These are phyloP conservation scores for Polydrusus tereticollis DNA, from an alignment of 2,888 invertebrate species.

Conservation along the genomic window DNA sequence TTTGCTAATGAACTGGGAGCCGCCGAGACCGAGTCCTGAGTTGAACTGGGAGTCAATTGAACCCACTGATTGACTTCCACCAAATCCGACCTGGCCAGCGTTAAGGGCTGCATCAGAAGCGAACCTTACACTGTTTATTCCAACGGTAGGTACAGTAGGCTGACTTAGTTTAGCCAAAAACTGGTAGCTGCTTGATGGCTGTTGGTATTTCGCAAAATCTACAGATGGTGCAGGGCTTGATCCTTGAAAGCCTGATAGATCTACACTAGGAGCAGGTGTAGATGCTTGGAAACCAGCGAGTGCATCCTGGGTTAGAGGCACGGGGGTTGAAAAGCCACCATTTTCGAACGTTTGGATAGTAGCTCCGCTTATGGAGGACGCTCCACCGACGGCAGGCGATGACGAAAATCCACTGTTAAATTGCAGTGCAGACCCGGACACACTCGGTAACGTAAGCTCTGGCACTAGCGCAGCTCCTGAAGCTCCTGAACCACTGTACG, in stretches of 20 bases:
- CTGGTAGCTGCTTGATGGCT: conserved; percentile 30
- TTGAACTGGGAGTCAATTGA: neutral
- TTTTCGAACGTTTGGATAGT: conserved; percentile 23
- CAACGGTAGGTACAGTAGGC: conserved; percentile 19
- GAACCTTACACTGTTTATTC: conserved; percentile 6
- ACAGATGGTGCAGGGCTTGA: conserved; percentile 23
- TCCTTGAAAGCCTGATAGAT: conserved; percentile 23
- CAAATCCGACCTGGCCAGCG: conserved; percentile 1
- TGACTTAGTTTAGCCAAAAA: conserved; percentile 21
- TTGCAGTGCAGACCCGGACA: conserved; percentile 4
- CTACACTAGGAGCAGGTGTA: conserved; percentile 18
- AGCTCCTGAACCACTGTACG: conserved; percentile 13
- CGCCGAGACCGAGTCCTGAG: conserved; percentile 5
- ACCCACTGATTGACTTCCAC: neutral
- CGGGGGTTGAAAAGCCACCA: conserved; percentile 23
- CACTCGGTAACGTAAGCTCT: conserved; percentile 21
- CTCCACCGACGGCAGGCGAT: neutral
- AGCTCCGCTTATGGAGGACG: conserved; percentile 8
- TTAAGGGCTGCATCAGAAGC: conserved; percentile 17
- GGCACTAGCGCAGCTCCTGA: neutral
- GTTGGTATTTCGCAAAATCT: conserved; percentile 29
- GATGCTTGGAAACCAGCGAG: neutral
- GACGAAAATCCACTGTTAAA: conserved; percentile 23
- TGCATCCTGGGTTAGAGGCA: neutral
- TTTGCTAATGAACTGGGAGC: conserved; percentile 12